Evolutionary conservation across 1,140 invertebrate genomes (phyloP), one percentile per base, ranked within the genome.

Genomic region (Macrobrachium nipponense): DNA sequence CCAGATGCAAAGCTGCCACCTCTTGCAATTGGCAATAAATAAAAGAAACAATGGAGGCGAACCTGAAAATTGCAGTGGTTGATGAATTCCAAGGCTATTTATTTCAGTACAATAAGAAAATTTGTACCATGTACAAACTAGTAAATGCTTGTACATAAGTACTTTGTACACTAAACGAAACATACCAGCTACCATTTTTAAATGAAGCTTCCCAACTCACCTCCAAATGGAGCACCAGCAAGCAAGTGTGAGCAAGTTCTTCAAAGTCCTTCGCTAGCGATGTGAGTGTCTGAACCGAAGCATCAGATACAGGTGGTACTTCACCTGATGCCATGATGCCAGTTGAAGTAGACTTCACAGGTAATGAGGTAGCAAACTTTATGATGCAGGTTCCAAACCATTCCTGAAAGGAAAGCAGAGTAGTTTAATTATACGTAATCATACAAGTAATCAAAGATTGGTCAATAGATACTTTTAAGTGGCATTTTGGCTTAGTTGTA

Each of bases 31-130:
- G 95, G 94, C 72, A 95, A 90, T 64, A 99, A 92, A 92, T 98
- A 97, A 91, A 97, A 96, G 91, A 98, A 98, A 91, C 97, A 98
- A 90, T 98, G 97, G 58, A 98, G 97, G 86, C 97, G 93, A 10
- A 86, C 84, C 84, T 86, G 59, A 14, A 58, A n/a, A 36, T 43
- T 43, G 20, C 36, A 14, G 27, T 62, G 18, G 11, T 17, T 11
- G 12, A 36, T 36, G 18, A 27, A 75, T 73, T 23, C 17, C 51
- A 12, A 5, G 5, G 12, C 51, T 51, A 51, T 10, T 51, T 51
- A 7, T 51, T 10, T 51, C 7, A 51, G 51, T 51, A 51, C 0
- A 51, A 5, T 0, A 10, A 51, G 2, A 5, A 51, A 5, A 51
- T 8, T 51, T 36, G 27, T 36, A 36, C 27, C 27, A 36, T 36